Percentiles rank a stretch among this genome's conserved stretches.
These are phyloP conservation scores for Turritopsis rubra DNA, from an alignment of 30 jellyfish, hydroid and myxozoan species.

Conservation along the genomic window DNA sequence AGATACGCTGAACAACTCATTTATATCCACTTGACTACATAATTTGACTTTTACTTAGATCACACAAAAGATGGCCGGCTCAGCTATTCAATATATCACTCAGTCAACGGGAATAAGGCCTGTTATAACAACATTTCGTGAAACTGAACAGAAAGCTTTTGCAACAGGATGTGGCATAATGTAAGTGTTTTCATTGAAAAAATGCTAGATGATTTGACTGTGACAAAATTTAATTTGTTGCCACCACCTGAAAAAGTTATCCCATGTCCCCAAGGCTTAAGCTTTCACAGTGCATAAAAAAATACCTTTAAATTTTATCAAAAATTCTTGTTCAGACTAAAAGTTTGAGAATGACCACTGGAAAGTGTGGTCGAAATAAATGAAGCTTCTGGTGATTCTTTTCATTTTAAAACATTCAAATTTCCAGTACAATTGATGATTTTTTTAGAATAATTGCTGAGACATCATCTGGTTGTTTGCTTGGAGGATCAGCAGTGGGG, in stretches of 20 bases:
- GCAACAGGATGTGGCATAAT: conserved; percentile 62
- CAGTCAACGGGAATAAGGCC: conserved; percentile 20
- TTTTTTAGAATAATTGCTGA: conserved; percentile 42
- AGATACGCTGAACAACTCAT: no score
- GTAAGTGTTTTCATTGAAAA: conserved; percentile 17
- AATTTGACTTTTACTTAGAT: conserved; percentile 15
- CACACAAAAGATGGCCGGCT: conserved; percentile 40
- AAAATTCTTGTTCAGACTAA: no score
- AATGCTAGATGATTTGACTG: not conserved
- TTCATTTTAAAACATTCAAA: no score
- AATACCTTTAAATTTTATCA: no score
- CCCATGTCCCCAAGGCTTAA: no score
- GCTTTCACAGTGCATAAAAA: no score
- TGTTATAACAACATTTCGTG: conserved; percentile 14
- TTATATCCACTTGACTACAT: not conserved
- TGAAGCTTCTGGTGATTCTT: no score
- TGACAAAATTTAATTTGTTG: no score
- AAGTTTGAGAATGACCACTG: no score
- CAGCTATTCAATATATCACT: conserved; percentile 31
- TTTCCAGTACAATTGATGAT: no score
- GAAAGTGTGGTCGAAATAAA: no score
- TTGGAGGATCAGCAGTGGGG: conserved; percentile 48
- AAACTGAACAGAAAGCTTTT: conserved; percentile 25
- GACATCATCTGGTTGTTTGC: conserved; percentile 64
- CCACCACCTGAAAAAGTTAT: no score